These are phyloP conservation scores for Pocillopora damicornis DNA, from an alignment of 64 coral and sea anemone genomes.

Conservation along the genomic window DNA sequence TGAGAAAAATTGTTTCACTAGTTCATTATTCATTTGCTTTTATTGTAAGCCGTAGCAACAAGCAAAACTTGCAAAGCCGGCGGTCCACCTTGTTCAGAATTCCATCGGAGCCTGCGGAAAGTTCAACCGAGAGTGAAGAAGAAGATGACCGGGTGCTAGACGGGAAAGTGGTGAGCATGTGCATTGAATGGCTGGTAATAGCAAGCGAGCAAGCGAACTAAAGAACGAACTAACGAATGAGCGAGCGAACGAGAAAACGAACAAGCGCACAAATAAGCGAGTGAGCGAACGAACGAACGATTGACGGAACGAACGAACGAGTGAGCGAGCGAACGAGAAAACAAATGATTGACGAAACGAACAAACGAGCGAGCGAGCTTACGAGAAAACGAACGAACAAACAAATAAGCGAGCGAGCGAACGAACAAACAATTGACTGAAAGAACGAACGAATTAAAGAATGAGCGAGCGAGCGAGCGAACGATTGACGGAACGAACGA, in stretches of 20 bases:
- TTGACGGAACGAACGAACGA: neutral
- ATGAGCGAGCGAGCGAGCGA: no score
- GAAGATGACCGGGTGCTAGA: constrained; percentile 90
- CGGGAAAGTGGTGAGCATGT: constrained; percentile 68
- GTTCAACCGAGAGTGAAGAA: constrained; percentile 89
- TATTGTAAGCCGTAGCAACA: constrained; percentile 7
- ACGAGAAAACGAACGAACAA: neutral
- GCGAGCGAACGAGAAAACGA: no score
- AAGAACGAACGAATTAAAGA: no score
- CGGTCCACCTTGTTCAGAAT: constrained; percentile 19
- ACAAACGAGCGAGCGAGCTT: no score
- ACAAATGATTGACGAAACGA: no score
- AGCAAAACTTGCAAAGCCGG: constrained; percentile 3
- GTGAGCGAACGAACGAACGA: no score
- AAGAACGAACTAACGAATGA: neutral
- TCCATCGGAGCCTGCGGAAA: constrained; percentile 60
- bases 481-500: no score
- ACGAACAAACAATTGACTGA: no score
- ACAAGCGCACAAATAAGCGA: no score
- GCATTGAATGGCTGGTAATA: neutral
- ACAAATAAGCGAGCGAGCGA: no score
- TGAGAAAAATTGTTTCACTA: no score
- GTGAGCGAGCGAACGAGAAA: no score
- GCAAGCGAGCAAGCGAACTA: neutral
- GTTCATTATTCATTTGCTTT: neutral